Percentiles rank a stretch among this genome's conserved stretches.
These are phyloP conservation scores for Melipona quadrifasciata DNA, from an alignment of 1,140 invertebrate species.

Conservation along the genomic window DNA sequence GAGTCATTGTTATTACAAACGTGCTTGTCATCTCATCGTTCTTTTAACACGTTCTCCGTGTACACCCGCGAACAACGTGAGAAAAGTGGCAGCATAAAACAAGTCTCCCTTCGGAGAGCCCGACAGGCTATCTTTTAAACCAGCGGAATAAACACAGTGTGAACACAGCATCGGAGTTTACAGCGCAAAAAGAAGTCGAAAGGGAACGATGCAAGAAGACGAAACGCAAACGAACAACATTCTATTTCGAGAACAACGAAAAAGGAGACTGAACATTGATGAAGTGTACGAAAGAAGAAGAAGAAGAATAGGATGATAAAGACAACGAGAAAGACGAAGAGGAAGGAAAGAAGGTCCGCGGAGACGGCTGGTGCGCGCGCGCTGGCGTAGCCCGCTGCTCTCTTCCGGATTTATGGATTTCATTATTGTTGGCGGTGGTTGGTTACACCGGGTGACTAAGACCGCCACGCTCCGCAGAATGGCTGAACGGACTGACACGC, in stretches of 20 bases:
- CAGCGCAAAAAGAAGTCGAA: not conserved
- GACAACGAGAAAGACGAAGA: not conserved
- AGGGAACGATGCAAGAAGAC: not conserved
- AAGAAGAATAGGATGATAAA: constrained; percentile 5
- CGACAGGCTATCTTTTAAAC: not conserved
- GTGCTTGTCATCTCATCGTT: not conserved
- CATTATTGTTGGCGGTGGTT: constrained; percentile 75
- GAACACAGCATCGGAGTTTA: not conserved
- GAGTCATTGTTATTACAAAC: not conserved
- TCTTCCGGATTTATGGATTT: constrained; percentile 78
- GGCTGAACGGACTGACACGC: constrained; percentile 24
- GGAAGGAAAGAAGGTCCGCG: constrained; percentile 40
- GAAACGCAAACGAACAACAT: not conserved
- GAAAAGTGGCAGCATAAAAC: not conserved
- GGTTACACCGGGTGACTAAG: constrained; percentile 61
- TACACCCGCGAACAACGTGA: not conserved
- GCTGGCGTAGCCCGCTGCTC: constrained; percentile 53
- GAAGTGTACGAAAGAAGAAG: not conserved
- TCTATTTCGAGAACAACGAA: not conserved
- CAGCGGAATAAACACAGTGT: too few relatives aligned
- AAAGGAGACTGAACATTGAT: constrained; percentile 20
- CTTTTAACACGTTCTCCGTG: not conserved
- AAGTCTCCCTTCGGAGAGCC: not conserved
- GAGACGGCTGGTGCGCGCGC: constrained; percentile 21
- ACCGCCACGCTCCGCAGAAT: constrained; percentile 18